A percentile compares a stretch with the other conserved stretches of the same genome.
Evolutionary conservation across 2,113 vertebrate species (phyloP).

Genomic region (Channa argus): DNA sequence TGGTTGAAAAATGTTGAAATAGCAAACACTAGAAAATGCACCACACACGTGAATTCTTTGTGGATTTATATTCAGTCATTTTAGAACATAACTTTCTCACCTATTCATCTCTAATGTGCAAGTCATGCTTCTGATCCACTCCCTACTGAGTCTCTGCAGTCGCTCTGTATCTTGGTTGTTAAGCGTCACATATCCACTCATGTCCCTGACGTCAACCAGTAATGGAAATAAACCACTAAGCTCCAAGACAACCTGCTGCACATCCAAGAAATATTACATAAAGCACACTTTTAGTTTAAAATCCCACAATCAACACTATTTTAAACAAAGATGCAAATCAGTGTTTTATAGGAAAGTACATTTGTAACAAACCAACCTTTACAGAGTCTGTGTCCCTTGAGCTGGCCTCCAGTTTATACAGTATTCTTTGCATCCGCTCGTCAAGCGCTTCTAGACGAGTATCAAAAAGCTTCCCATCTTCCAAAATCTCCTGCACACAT

Average conservation of each 20-base stretch:
- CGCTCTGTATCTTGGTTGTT: slow-evolving; percentile 79
- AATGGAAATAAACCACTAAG: slow-evolving; percentile 82
- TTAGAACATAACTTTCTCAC: slow-evolving; percentile 67
- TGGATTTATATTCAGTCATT: not conserved
- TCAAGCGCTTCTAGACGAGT: slow-evolving; percentile 81
- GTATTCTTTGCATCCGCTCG: slow-evolving; percentile 66
- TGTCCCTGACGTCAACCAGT: slow-evolving; percentile 86
- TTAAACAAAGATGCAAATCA: not conserved
- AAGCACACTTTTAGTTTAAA: not conserved
- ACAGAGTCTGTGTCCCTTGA: slow-evolving; percentile 60
- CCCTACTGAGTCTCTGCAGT: slow-evolving; percentile 80
- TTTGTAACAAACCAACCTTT: slow-evolving; percentile 63
- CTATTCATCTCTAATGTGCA: slow-evolving; percentile 81
- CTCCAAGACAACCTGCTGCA: slow-evolving; percentile 74
- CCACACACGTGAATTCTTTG: not conserved
- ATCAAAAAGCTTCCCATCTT: slow-evolving; percentile 82
- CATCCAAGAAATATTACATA: slow-evolving; percentile 1
- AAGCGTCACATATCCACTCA: slow-evolving; percentile 76
- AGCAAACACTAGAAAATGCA: too few relatives aligned
- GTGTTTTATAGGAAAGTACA: not conserved
- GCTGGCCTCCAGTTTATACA: slow-evolving; percentile 63
- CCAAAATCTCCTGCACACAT: slow-evolving; percentile 72
- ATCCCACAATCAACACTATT: not conserved
- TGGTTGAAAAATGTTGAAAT: not conserved
- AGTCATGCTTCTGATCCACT: slow-evolving; percentile 83